Percentiles rank a stretch among this genome's conserved stretches.
phyloP scores from a whole-genome alignment of 2,113 vertebrate genomes.

The Halcyon malimbica region DNA sequence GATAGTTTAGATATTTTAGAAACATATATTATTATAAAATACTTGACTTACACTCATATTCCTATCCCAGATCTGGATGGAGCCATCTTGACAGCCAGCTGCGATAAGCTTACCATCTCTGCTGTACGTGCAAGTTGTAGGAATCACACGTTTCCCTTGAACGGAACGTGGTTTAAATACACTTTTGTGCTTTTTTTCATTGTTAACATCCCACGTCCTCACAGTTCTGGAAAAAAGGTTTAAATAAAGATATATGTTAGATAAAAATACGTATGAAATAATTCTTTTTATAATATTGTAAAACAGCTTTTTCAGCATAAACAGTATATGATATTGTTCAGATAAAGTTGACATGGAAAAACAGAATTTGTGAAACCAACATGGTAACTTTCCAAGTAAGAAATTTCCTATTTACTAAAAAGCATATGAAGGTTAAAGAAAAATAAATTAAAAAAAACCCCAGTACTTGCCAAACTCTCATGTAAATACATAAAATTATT shows the following conservation, averaged over 20 bases:
- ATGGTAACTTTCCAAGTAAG: neutral
- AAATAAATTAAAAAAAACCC: neutral
- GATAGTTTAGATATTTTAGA: too few species aligned
- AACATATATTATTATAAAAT: neutral
- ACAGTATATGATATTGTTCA: neutral
- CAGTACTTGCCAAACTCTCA: neutral
- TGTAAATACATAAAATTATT: neutral
- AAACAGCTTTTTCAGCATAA: neutral
- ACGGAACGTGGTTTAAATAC: slow-evolving; percentile 91
- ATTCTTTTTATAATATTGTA: neutral
- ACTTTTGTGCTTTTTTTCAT: slow-evolving; percentile 91
- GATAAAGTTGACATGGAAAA: neutral
- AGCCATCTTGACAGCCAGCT: slow-evolving; percentile 94
- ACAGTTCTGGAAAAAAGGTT: slow-evolving; percentile 84
- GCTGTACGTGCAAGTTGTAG: slow-evolving; percentile 92
- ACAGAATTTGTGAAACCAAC: neutral
- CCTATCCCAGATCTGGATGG: slow-evolving; percentile 97
- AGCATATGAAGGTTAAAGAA: neutral
- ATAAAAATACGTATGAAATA: neutral
- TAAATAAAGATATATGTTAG: neutral
- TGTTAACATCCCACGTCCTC: slow-evolving; percentile 92
- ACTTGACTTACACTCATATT: slow-evolving; percentile 89
- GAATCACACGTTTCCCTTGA: slow-evolving; percentile 92
- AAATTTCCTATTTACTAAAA: neutral
- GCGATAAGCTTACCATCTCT: slow-evolving; percentile 93